Conservation (phyloP, 1,140 invertebrate species). For the Magallana ariakensis region DNA sequence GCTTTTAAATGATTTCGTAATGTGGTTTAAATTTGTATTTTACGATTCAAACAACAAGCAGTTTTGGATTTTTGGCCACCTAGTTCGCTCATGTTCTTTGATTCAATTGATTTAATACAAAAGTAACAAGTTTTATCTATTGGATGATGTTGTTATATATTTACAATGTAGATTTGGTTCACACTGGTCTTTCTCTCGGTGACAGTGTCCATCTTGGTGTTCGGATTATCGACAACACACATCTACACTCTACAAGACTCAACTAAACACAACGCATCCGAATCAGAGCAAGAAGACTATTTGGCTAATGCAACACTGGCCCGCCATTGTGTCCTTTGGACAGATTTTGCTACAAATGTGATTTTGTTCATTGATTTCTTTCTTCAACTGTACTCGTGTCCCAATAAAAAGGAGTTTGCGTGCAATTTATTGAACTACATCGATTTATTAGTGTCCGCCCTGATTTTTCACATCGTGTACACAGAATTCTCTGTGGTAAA, state of each 20-base stretch:
- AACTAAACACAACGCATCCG: background rate
- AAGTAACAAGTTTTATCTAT: too few relatives aligned
- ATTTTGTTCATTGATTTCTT: background rate
- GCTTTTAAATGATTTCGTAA: too few relatives aligned
- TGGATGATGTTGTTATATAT: too few relatives aligned
- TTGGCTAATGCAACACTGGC: background rate
- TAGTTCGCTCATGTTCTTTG: too few relatives aligned
- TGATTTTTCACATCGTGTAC: slow-evolving; percentile 19
- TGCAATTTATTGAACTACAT: background rate
- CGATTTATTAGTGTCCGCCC: slow-evolving; percentile 19
- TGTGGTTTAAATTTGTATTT: too few relatives aligned
- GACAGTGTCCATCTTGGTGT: background rate
- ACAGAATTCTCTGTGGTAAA: background rate
- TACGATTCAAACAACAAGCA: too few relatives aligned
- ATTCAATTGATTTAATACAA: too few relatives aligned
- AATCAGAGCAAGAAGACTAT: background rate
- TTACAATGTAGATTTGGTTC: background rate
- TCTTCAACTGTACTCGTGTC: background rate
- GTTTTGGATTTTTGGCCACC: too few relatives aligned
- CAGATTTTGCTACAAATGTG: background rate
- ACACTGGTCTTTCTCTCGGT: background rate
- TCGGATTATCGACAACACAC: slow-evolving; percentile 5
- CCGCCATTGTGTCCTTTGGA: background rate
- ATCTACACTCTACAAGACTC: background rate
- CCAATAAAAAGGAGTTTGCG: background rate